Base-by-base conservation (phyloP, 1,140 invertebrate species). In the Heliconius himera region DNA sequence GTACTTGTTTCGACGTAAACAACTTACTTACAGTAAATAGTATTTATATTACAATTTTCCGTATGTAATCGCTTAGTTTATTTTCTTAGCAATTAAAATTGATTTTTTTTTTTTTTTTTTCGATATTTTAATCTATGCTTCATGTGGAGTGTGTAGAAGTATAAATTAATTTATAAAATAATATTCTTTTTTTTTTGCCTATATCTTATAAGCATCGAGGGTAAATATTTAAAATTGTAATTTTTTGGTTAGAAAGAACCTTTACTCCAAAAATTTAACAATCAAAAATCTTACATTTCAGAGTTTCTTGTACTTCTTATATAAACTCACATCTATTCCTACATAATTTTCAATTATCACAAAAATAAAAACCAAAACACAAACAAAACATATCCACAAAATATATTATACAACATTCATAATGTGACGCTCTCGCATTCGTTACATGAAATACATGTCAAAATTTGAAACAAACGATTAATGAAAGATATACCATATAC, bases 401-500 rank as follows among this genome's bases (percentile, higher is more conserved):
- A 66, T 66, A 66, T 66, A 66, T 46, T 46, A 16, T 26, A 8
- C 26, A 29, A 66, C 22, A 66, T 66, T 66, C 1, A 66, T 66
- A 3, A 66, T 16, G 13, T 36, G 54, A 76, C 74, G 74, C n/a
- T 75, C 33, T 36, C 74, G 29, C 54, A 76, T 76, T 46, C 41
- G 46, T 54, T 71, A 75, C 60, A 83, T 74, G 77, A 79, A 76
- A 66, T 74, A 70, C 72, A 79, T 82, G 81, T 85, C 81, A 83
- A 80, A 78, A 79, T 85, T 89, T 84, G 86, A 86, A 89, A 92
- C 89, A 87, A 89, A 87, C 84, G 85, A 90, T 91, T 90, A 92
- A 90, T 93, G 89, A 94, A 91, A 91, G 85, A 92, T 92, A 90
- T 88, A 0, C 26, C 26, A 26, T 1, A 88, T 90, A 87, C 87